Evolutionary conservation across 1,140 invertebrate species (phyloP), one percentile per base, ranked within the genome.

Genomic region (Halictus rubicundus): DNA sequence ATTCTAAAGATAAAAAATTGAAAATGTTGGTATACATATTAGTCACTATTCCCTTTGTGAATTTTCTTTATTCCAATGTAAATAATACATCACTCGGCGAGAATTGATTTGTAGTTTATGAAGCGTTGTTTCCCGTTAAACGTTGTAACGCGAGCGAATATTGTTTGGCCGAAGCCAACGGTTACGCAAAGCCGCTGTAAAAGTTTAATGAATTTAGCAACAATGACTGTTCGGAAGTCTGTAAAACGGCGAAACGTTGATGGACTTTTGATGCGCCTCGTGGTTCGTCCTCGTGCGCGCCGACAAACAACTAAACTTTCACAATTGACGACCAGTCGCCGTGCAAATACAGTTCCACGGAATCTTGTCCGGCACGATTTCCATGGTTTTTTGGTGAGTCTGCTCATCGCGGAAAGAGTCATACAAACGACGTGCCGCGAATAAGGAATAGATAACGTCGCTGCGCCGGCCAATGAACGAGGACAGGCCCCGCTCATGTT

Each of bases 381-480:
- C 78, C 81, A 83, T 81, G 73, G 16, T 71, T 78, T 83, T 83
- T 80, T 74, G 81, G 68, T 4, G 68, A 77, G 77, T 23, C 54
- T 27, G 12, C 49, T 71, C 61, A 23, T 52, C 78, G 72, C 59
- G 59, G 61, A 76, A 83, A 72, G 68, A 80, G 61, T 54, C 57
- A 68, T 64, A 70, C 19, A 23, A 59, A 59, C 46, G 25, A 81
- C 73, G 72, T 76, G 78, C 54, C 63, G 42, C 14, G 73, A 83
- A 83, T 83, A 64, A 59, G 46, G 64, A 77, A 68, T 46, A 19
- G 57, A 76, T 81, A 83, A 68, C 73, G 63, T 68, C 59, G 52
- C 60, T 19, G 78, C 59, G 52, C 60, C 12, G 78, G 64, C 37
- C 76, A 77, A 81, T 73, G 76, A 80, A 80, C 81, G 46, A 54